Evolutionary conservation across 2,888 invertebrate genomes (phyloP).

Genomic region (Orthosia incerta): DNA sequence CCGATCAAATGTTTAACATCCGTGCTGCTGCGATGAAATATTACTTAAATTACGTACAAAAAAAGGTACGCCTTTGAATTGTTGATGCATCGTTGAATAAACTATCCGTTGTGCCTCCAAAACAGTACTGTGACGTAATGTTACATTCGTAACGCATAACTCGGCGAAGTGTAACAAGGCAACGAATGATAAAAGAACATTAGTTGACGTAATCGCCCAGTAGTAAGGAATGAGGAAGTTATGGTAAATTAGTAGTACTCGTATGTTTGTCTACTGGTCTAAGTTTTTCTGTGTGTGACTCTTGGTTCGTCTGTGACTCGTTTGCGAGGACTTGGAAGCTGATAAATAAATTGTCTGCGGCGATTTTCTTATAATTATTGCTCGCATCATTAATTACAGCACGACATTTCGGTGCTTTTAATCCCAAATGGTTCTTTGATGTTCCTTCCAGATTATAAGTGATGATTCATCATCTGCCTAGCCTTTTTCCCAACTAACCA

Average conservation of each 20-base stretch:
- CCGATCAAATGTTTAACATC: slow-evolving; percentile 29
- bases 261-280: slow-evolving; percentile 36
- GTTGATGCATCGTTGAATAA: slow-evolving; percentile 70
- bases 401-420: slow-evolving; percentile 17
- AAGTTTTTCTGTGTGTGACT: slow-evolving; percentile 25
- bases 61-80: slow-evolving; percentile 67
- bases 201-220: slow-evolving; percentile 43
- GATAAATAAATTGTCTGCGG: slow-evolving; percentile 21
- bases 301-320: slow-evolving; percentile 27
- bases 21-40: slow-evolving; percentile 47
- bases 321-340: slow-evolving; percentile 16
- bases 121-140: slow-evolving; percentile 58
- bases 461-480: too few species aligned
- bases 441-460: background rate
- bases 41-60: slow-evolving; percentile 59
- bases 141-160: slow-evolving; percentile 50
- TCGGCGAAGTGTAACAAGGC: slow-evolving; percentile 41
- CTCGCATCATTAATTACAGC: slow-evolving; percentile 19
- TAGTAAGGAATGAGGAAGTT: slow-evolving; percentile 50
- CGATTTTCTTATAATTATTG: slow-evolving; percentile 35
- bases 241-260: slow-evolving; percentile 44
- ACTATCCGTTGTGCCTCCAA: slow-evolving; percentile 57
- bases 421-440: slow-evolving; percentile 28
- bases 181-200: slow-evolving; percentile 54
- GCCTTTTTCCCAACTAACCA: too few species aligned